Evolutionary conservation across 2,113 vertebrate species (phyloP).

Genomic region (Colossoma macropomum): DNA sequence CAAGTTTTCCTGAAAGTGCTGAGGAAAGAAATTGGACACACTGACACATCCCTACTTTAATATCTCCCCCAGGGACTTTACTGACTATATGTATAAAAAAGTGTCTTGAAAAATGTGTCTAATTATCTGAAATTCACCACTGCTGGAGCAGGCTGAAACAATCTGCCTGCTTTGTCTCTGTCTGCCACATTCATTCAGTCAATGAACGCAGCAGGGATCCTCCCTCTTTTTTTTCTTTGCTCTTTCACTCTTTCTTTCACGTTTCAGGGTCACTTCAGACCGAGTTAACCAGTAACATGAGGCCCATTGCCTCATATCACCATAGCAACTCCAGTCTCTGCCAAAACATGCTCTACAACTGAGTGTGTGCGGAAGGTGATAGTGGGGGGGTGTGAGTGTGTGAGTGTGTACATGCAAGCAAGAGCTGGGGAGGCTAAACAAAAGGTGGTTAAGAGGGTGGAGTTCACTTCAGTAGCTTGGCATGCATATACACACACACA

Average conservation of each 20-base stretch:
- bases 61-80: background rate
- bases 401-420: slow-evolving; percentile 9
- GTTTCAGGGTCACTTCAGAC: slow-evolving; percentile 47
- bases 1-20: background rate
- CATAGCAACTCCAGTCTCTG: slow-evolving; percentile 48
- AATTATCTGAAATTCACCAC: background rate
- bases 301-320: slow-evolving; percentile 47
- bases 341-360: slow-evolving; percentile 39
- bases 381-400: slow-evolving; percentile 12
- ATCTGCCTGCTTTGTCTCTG: background rate
- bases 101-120: background rate
- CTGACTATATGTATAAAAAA: background rate
- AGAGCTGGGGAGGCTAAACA: background rate
- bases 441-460: slow-evolving; percentile 31
- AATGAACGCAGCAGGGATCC: slow-evolving; percentile 39
- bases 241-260: slow-evolving; percentile 44
- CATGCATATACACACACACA: slow-evolving; percentile 10
- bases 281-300: slow-evolving; percentile 48
- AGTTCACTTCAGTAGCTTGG: background rate
- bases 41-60: background rate
- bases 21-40: background rate
- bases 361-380: slow-evolving; percentile 7
- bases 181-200: slow-evolving; percentile 1
- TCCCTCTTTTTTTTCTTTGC: slow-evolving; percentile 20
- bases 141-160: background rate